Evolutionary conservation across 2,888 invertebrate species (phyloP), one percentile per base, ranked within the genome.

Genomic region (Emmelina monodactyla): DNA sequence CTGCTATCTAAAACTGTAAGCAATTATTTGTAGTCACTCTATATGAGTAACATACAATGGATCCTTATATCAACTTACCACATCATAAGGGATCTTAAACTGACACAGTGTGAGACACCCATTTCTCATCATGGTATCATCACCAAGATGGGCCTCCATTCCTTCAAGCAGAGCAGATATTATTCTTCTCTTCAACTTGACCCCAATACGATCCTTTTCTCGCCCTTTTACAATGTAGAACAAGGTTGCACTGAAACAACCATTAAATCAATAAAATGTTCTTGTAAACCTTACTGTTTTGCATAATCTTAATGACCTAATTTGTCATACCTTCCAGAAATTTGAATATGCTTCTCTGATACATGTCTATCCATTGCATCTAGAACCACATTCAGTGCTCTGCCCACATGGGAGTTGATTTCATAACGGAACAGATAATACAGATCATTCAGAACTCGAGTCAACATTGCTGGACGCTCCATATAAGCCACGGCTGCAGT

Each of bases 51-150:
- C n/a, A n/a, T n/a, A n/a, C n/a, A n/a, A n/a, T n/a, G n/a, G n/a
- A n/a, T n/a, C n/a, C 9, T 19, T 19, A 19, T 6, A 19, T 6
- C 5, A 19, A 83, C 85, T 78, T 78, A 94, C 94, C 67, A 98
- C 93, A 83, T 97, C 97, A 48, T 86, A 85, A 2, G 97, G 97
- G 65, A 98, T 94, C 62, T 90, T 92, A 62, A 97, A 95, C 70
- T 96, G 94, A 58, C 95, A 96, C 25, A 97, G 81, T 0, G 95
- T 95, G 39, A 97, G 83, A 67, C 97, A 97, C 34, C 96, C 96
- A 69, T 98, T 97, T 35, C 97, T 83, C 86, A 97, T 91, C 94
- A 97, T 95, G 15, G 92, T 94, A 47, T 92, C 89, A 59, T 96
- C 94, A 19, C 86, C 83, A 41, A 87, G 83, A 57, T 94, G 92